Evolutionary conservation across 2,888 invertebrate genomes (phyloP), one percentile per base, ranked within the genome.

Genomic region (Drosophila rubida): DNA sequence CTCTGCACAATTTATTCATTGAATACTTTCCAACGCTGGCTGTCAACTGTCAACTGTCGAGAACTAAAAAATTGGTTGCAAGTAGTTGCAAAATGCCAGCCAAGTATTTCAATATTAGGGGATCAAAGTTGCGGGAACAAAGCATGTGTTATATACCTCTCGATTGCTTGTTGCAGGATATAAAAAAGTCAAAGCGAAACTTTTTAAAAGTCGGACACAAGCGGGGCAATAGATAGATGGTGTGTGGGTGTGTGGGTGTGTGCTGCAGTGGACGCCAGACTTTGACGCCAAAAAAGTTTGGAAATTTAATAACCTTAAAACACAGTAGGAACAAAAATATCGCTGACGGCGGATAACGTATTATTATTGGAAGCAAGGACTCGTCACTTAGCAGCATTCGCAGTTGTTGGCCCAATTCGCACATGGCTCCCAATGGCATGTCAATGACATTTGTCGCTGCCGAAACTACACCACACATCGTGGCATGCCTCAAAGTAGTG

Each of bases 291-390:
- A 77, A 72, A 88, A 87, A 87, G 65, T 87, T 87, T 88, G 81
- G 71, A 77, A 88, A 85, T 88, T 88, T 80, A 85, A 87, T 88
- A 80, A 80, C 78, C 73, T 82, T 79, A 75, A 79, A 85, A 84
- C 68, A 73, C 63, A 79, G 66, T 53, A 37, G 44, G 25, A 14
- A 53, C 37, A 13, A 23, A 71, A 68, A 60, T 57, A 50, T 44
- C 50, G 63, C 51, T 66, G 45, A 45, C 63, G 41, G 44, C 65
- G 55, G 39, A 67, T 60, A 65, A 27, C 23, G 19, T 58, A 48
- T 48, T 67, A 48, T 48, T 67, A 67, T 45, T 46, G 25, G 19
- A 57, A 66, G 63, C 41, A 25, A 55, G 63, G 35, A 57, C 46
- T 64, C 61, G 45, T 32, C 60, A 45, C 58, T 46, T 61, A 32